phyloP scores from a whole-genome alignment of 2,113 vertebrate species.

The Myanophis thanlyinensis region DNA sequence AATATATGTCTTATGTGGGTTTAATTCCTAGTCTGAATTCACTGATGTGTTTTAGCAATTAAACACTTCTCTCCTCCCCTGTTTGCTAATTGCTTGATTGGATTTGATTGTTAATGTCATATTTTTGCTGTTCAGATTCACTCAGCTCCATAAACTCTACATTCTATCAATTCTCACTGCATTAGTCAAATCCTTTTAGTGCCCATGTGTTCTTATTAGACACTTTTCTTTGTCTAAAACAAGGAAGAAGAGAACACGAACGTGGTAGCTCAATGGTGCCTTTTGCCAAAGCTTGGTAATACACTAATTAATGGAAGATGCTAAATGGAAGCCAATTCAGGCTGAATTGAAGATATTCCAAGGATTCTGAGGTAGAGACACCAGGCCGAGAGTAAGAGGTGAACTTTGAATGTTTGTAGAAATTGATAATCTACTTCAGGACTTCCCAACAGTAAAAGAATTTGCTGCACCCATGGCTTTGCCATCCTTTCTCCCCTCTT shows the following conservation, averaged over 20 bases:
- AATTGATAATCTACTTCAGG: constrained; percentile 11
- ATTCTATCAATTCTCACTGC: accelerated
- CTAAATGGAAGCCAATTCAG: constrained; percentile 13
- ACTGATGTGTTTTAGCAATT: accelerated
- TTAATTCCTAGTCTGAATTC: constrained; percentile 26
- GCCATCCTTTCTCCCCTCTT: not conserved
- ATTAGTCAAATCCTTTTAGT: constrained; percentile 9
- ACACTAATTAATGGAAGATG: constrained; percentile 59
- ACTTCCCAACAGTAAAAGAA: not conserved
- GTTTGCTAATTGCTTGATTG: not conserved
- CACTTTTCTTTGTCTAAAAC: constrained; percentile 63
- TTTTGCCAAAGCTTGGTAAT: not conserved
- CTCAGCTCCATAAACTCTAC: not conserved
- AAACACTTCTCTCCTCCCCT: not conserved
- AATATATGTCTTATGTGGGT: constrained; percentile 3
- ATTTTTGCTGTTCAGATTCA: not conserved
- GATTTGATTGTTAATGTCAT: not conserved
- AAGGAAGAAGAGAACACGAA: constrained; percentile 11
- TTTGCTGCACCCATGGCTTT: not conserved
- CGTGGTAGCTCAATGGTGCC: not conserved
- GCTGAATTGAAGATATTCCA: not conserved
- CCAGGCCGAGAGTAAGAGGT: not conserved
- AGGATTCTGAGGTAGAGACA: constrained; percentile 21
- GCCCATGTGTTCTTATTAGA: not conserved
- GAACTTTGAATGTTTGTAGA: not conserved